phyloP scores from a whole-genome alignment of 1,140 invertebrate species.

The Periplaneta americana region DNA sequence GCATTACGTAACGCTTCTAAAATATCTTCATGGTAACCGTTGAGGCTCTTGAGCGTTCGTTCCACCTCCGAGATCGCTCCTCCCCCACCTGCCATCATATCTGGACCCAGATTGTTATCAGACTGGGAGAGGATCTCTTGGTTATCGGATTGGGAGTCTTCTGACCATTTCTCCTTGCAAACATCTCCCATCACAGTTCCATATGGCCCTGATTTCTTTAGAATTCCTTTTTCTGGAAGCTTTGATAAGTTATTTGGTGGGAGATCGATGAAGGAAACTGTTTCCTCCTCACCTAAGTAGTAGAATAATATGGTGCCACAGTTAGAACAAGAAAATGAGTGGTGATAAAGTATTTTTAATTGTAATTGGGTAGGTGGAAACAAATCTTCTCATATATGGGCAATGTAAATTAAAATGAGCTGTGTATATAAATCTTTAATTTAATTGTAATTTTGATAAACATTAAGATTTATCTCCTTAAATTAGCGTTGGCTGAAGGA shows the following conservation, averaged over 20 bases:
- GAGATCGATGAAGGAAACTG: conserved; percentile 75
- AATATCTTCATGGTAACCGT: conserved; percentile 90
- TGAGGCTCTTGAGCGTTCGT: conserved; percentile 74
- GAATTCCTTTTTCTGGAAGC: conserved; percentile 78
- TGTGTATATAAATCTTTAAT: no score
- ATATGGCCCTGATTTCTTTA: conserved; percentile 73
- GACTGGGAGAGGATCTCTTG: conserved; percentile 61
- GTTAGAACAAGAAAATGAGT: no score
- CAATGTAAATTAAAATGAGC: no score
- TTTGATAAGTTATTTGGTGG: conserved; percentile 68
- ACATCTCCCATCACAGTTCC: conserved; percentile 59
- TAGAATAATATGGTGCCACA: background rate
- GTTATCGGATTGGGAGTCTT: conserved; percentile 67
- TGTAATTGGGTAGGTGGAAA: background rate
- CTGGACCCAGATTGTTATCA: conserved; percentile 48
- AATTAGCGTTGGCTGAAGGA: no score
- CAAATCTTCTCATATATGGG: no score
- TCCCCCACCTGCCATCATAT: conserved; percentile 28
- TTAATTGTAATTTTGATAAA: no score
- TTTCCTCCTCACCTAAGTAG: conserved; percentile 60
- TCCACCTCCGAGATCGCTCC: conserved; percentile 56
- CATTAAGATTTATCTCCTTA: no score
- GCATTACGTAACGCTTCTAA: conserved; percentile 80
- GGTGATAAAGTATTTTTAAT: no score
- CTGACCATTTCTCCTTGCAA: conserved; percentile 51